phyloP scores from a whole-genome alignment of 2,113 vertebrate genomes.

The Petaurus breviceps region DNA sequence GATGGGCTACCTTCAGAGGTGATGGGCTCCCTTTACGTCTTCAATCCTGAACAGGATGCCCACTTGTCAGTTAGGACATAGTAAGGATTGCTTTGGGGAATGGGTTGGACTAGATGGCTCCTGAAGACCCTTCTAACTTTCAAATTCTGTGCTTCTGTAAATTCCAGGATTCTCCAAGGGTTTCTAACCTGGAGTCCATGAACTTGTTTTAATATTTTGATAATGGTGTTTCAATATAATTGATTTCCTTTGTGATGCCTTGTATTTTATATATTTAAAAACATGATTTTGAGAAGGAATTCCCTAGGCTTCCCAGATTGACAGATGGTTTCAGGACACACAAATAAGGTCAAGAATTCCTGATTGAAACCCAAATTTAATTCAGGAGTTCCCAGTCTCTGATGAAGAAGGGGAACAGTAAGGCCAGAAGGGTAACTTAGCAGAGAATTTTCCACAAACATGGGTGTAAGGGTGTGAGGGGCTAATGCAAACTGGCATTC shows the following conservation, averaged over 20 bases:
- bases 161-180: neutral
- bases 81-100: neutral
- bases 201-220: neutral
- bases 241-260: neutral
- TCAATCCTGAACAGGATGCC: neutral
- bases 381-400: neutral
- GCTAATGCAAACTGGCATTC: neutral
- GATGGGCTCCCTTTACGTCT: neutral
- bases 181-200: neutral
- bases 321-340: neutral
- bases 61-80: neutral
- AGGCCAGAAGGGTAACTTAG: neutral
- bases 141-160: neutral
- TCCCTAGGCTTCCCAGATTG: neutral
- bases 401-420: neutral
- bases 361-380: neutral
- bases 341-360: neutral
- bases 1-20: neutral
- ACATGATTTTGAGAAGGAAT: neutral
- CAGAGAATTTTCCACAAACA: neutral
- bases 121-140: neutral
- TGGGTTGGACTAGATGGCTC: neutral
- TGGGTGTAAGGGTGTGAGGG: neutral
- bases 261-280: neutral
- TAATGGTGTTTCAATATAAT: neutral